phyloP scores from a whole-genome alignment of 2,888 invertebrate species.

The Drosophila mettleri region DNA sequence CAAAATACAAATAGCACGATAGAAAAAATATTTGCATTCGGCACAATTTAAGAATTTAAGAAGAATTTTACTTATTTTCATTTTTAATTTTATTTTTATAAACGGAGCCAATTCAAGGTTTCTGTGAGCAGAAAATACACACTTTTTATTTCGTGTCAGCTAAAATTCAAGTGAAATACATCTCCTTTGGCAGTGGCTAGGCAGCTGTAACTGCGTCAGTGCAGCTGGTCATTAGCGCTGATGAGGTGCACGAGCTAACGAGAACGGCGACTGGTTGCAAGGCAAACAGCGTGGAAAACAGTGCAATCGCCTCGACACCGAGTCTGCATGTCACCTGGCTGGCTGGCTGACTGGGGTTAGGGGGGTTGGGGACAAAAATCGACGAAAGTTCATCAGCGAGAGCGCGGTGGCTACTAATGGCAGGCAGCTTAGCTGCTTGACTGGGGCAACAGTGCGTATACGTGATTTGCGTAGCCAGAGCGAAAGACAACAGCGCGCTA shows the following conservation, averaged over 20 bases:
- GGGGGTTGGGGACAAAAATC: slow-evolving; percentile 42
- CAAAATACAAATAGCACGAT: too few species aligned
- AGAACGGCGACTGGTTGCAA: slow-evolving; percentile 6
- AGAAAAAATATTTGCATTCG: too few species aligned
- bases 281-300: slow-evolving; percentile 12
- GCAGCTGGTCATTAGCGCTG: slow-evolving; percentile 75
- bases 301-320: slow-evolving; percentile 38
- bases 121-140: too few species aligned
- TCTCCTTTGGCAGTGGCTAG: slow-evolving; percentile 2
- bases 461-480: slow-evolving; percentile 60
- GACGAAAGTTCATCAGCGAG: slow-evolving; percentile 61
- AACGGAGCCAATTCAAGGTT: too few species aligned
- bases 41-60: too few species aligned
- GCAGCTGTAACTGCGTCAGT: slow-evolving; percentile 54
- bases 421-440: slow-evolving; percentile 38
- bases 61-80: too few species aligned
- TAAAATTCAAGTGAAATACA: not conserved
- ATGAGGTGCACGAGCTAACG: slow-evolving; percentile 55
- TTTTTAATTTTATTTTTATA: too few species aligned
- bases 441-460: slow-evolving; percentile 54
- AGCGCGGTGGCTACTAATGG: slow-evolving; percentile 41
- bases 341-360: slow-evolving; percentile 5
- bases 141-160: too few species aligned
- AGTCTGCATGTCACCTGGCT: slow-evolving; percentile 33
- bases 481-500: slow-evolving; percentile 12